Evolutionary conservation across 1,140 invertebrate genomes (phyloP), one percentile per base, ranked within the genome.

Genomic region (Heliconius hermathena): DNA sequence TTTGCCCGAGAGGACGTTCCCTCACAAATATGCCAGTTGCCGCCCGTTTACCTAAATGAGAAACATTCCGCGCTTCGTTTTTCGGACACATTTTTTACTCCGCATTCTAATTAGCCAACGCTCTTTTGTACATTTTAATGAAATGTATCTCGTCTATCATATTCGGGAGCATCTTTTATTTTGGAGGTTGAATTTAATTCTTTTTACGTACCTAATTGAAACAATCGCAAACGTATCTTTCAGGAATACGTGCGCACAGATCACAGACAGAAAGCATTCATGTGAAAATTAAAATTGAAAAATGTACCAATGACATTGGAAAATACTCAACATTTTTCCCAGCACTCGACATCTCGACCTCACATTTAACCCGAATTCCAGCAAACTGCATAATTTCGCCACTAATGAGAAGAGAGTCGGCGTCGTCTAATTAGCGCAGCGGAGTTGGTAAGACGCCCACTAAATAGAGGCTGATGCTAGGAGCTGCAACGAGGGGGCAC

Each of bases 381-480:
- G 88, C 91, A 94, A 93, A 94, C 92, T 94, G 91, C 91, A 92
- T 94, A 94, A 94, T 94, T 94, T 90, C 89, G 88, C 89, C 91
- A 90, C 91, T 94, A 94, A 94, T 94, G 91, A 94, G 92, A 93
- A 90, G 90, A 91, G 90, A 91, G 91, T 88, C 90, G 91, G 89
- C 87, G 86, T 87, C 91, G 90, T 94, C 90, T 94, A 94, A 94
- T 94, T 94, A 94, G 92, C 89, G 91, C 85, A 86, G 87, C 85
- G 83, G 82, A 90, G 89, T 89, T 86, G 87, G 90, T 93, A 93
- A 94, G 92, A 93, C 91, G 92, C 89, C 90, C 89, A 91, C 89
- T 91, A 92, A 90, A 91, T 90, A 91, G 87, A 90, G 86, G 86
- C 82, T 84, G 85, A 83, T 80, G 88, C 79, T 87, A 88, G 87